Evolutionary conservation across 2,797 vertebrate genomes (phyloP).

Genomic region (Phylloscopus collybita): DNA sequence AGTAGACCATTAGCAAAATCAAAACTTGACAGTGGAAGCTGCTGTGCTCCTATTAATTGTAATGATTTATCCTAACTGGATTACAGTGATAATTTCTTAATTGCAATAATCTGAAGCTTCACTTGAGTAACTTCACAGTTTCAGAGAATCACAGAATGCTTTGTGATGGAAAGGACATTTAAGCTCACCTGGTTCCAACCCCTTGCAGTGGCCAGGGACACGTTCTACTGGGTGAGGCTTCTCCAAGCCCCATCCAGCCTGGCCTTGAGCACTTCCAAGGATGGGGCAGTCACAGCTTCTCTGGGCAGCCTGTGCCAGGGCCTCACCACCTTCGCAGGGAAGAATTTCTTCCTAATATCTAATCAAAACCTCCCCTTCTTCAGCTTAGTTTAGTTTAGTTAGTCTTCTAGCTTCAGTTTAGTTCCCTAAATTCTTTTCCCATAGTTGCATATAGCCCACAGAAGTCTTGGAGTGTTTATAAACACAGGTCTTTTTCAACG

Average conservation of each 20-base stretch:
- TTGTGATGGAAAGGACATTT: neutral
- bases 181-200: neutral
- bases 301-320: neutral
- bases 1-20: neutral
- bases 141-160: neutral
- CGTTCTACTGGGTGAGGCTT: accelerated
- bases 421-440: neutral
- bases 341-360: neutral
- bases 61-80: neutral
- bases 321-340: accelerated
- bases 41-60: neutral
- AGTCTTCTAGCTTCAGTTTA: neutral
- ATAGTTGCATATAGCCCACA: accelerated
- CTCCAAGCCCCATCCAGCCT: neutral
- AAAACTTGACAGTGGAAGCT: neutral
- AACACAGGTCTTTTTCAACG: accelerated
- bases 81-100: neutral
- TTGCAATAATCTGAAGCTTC: neutral
- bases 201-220: neutral
- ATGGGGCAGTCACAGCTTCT: neutral
- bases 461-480: neutral
- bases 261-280: neutral
- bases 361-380: neutral
- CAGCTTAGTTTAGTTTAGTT: neutral
- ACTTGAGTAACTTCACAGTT: neutral